phyloP scores from a whole-genome alignment of 1,140 invertebrate species.

The Drosophila littoralis region DNA sequence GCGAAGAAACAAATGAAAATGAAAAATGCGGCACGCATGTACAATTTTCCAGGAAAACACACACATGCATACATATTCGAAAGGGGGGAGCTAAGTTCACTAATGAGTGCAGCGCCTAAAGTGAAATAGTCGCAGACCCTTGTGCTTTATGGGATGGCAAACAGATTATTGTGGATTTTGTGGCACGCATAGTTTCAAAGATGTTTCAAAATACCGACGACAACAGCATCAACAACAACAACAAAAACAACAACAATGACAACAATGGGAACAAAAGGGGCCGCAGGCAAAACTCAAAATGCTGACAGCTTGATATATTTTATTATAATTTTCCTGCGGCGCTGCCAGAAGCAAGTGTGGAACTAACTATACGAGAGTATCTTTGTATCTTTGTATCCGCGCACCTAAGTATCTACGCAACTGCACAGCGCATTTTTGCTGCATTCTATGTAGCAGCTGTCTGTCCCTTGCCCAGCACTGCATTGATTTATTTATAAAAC shows the following conservation, averaged over 20 bases:
- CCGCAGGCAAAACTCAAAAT: constrained; percentile 68
- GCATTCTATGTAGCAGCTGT: constrained; percentile 52
- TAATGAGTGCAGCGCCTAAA: constrained; percentile 58
- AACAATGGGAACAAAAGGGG: constrained; percentile 65
- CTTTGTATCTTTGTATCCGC: constrained; percentile 24
- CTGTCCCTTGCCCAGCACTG: constrained; percentile 15
- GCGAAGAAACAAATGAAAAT: constrained; percentile 44
- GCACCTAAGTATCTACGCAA: constrained; percentile 35
- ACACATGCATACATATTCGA: constrained; percentile 15
- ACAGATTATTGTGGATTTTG: constrained; percentile 77
- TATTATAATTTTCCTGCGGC: constrained; percentile 72
- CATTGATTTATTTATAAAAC: constrained; percentile 80
- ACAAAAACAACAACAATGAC: constrained; percentile 20
- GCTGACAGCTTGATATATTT: constrained; percentile 82
- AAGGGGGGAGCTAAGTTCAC: constrained; percentile 53
- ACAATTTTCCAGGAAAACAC: constrained; percentile 66
- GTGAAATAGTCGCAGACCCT: constrained; percentile 32
- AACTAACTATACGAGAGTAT: constrained; percentile 27
- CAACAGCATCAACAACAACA: constrained; percentile 31
- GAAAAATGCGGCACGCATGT: constrained; percentile 70
- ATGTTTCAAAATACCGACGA: constrained; percentile 76
- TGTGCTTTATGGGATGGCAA: constrained; percentile 56
- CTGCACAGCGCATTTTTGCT: constrained; percentile 45
- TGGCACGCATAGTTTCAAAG: constrained; percentile 74
- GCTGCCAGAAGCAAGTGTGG: constrained; percentile 30